Evolutionary conservation across 2,888 invertebrate genomes (phyloP).

Genomic region (Mesorhabditis spiculigera): DNA sequence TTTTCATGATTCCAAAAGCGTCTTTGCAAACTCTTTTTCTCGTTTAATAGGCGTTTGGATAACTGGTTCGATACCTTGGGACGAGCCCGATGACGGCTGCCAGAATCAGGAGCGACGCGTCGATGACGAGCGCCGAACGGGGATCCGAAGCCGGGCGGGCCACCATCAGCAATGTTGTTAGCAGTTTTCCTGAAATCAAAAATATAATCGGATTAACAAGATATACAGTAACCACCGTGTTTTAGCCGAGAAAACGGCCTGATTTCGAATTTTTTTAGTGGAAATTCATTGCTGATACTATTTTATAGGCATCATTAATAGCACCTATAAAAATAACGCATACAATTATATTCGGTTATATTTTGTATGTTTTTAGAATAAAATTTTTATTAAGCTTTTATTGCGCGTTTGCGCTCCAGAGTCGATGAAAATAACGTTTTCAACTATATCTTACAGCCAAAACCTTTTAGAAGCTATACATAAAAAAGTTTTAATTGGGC

Average conservation of each 20-base stretch:
- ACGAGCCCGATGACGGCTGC: slow-evolving; percentile 23
- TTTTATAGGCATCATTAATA: too few species aligned
- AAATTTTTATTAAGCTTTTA: too few species aligned
- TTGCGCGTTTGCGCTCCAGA: too few species aligned
- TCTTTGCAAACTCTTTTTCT: background rate
- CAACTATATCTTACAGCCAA: too few species aligned
- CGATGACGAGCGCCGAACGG: slow-evolving; percentile 14
- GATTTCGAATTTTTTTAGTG: background rate
- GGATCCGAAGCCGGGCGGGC: slow-evolving; percentile 16
- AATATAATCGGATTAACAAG: too few species aligned
- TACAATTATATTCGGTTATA: background rate
- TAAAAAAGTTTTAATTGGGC: too few species aligned
- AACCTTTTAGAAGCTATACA: too few species aligned
- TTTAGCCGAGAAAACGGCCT: background rate
- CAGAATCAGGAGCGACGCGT: slow-evolving; percentile 23
- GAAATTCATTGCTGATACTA: too few species aligned
- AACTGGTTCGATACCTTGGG: slow-evolving; percentile 16
- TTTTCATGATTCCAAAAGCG: too few species aligned
- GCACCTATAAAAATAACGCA: background rate
- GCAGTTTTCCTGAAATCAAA: slow-evolving; percentile 25
- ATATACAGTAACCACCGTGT: too few species aligned
- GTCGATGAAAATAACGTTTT: too few species aligned
- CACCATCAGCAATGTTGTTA: slow-evolving; percentile 21
- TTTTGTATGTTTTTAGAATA: too few species aligned
- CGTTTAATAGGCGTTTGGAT: background rate